Percentiles rank a stretch among this genome's conserved stretches.
Conservation (phyloP, 2,797 vertebrate genomes). For the Siniperca scherzeri region DNA sequence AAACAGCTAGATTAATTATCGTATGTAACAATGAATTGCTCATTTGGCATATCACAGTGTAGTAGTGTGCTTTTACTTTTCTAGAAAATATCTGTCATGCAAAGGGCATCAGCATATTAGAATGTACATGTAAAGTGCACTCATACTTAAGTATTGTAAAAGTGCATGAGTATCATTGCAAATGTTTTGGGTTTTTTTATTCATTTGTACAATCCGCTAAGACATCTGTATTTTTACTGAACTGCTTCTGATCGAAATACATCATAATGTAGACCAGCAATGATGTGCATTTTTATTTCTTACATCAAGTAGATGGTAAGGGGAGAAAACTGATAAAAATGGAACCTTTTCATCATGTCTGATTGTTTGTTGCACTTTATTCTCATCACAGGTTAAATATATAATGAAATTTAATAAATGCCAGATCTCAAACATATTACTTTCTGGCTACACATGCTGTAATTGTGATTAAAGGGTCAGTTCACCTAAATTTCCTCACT, state of each 20-base stretch:
- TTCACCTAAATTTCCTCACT: background rate
- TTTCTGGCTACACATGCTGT: background rate
- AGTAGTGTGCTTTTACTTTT: conserved; percentile 79
- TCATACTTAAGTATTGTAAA: conserved; percentile 79
- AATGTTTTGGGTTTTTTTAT: conserved; percentile 54
- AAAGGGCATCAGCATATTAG: conserved; percentile 73
- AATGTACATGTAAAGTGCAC: conserved; percentile 82
- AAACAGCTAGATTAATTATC: conserved; percentile 53
- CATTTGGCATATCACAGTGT: conserved; percentile 69
- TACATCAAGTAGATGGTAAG: conserved; percentile 18
- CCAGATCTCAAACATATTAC: background rate
- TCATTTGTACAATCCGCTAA: conserved; percentile 77
- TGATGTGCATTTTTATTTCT: conserved; percentile 58
- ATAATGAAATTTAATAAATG: conserved; percentile 20
- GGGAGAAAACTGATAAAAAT: conserved; percentile 32
- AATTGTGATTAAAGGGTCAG: conserved; percentile 15
- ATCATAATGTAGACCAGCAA: conserved; percentile 60
- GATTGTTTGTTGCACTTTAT: conserved; percentile 26
- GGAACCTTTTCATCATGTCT: conserved; percentile 38
- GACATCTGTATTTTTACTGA: conserved; percentile 80
- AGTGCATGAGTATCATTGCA: conserved; percentile 78
- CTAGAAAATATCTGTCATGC: conserved; percentile 69
- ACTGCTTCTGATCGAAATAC: conserved; percentile 75
- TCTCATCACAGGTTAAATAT: conserved; percentile 19
- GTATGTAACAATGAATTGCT: conserved; percentile 64